Conservation (phyloP, 2,888 invertebrate genomes). For the Dolomedes plantarius region DNA sequence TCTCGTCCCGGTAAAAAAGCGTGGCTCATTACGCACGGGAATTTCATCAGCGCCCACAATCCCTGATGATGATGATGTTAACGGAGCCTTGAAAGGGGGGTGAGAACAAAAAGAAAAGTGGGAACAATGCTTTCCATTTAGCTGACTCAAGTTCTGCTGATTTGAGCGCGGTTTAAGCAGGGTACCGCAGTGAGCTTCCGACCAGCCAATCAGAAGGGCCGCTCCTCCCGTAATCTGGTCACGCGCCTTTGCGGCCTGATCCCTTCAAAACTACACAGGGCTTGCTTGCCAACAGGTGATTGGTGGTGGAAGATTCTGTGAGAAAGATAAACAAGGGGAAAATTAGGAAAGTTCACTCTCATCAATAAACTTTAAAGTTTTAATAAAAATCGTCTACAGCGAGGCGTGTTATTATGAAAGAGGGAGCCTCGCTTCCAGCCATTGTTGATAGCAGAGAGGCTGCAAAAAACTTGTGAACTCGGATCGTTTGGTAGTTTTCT, state of each 20-base stretch:
- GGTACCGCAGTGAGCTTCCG: constrained; percentile 54
- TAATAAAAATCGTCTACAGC: constrained; percentile 70
- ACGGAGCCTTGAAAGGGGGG: not conserved
- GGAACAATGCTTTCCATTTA: constrained; percentile 66
- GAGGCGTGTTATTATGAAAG: constrained; percentile 56
- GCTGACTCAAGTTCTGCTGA: constrained; percentile 67
- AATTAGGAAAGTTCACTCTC: constrained; percentile 70
- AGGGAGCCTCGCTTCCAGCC: constrained; percentile 31
- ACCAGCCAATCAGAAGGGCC: constrained; percentile 56
- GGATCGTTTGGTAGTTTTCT: constrained; percentile 25
- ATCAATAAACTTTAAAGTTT: constrained; percentile 71
- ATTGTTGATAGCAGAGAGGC: constrained; percentile 35
- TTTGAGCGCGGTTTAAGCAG: constrained; percentile 53
- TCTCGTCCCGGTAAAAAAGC: not conserved
- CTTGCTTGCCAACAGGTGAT: constrained; percentile 65
- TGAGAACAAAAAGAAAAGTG: constrained; percentile 25
- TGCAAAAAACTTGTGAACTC: constrained; percentile 52
- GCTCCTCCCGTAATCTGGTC: constrained; percentile 62
- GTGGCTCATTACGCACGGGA: constrained; percentile 4
- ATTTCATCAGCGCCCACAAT: constrained; percentile 61
- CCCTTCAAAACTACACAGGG: constrained; percentile 46
- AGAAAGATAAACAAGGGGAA: constrained; percentile 68
- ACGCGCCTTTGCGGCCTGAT: constrained; percentile 65
- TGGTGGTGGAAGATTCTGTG: constrained; percentile 61
- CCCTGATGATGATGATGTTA: constrained; percentile 54